Conservation (phyloP, 92 coral and sea anemone genomes). For the Chrysogorgia sp. region DNA sequence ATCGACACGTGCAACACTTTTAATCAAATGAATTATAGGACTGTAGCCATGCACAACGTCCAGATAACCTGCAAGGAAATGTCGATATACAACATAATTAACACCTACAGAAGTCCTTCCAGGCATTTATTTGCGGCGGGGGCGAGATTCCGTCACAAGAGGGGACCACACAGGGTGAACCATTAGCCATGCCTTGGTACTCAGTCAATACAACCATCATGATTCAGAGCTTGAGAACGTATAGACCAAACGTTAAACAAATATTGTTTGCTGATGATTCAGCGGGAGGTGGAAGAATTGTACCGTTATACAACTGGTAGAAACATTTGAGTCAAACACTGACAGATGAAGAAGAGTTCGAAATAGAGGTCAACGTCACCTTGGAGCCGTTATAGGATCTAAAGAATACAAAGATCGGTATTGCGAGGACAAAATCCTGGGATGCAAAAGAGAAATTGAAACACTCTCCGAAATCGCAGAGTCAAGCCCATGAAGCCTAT, state of each 20-base stretch:
- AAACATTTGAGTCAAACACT: too few species aligned
- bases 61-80: constrained; percentile 50
- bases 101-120: constrained; percentile 43
- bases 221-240: constrained; percentile 35
- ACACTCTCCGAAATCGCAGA: constrained; percentile 40
- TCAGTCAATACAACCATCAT: constrained; percentile 14
- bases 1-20: too few species aligned
- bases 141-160: too few species aligned
- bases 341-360: not conserved
- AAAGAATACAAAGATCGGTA: constrained; percentile 47
- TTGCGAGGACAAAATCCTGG: constrained; percentile 14
- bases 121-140: too few species aligned
- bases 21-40: constrained; percentile 45
- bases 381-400: too few species aligned
- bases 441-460: constrained; percentile 39
- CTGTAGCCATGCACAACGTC: constrained; percentile 58
- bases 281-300: constrained; percentile 48
- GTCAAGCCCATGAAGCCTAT: too few species aligned
- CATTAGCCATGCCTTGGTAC: too few species aligned
- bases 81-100: constrained; percentile 36
- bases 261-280: constrained; percentile 51
- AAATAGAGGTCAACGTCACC: constrained; percentile 24
- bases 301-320: constrained; percentile 14
- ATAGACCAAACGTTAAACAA: constrained; percentile 49
- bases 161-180: too few species aligned